These are phyloP conservation scores for Eupsilia transversa DNA, from an alignment of 2,888 invertebrate species.

Conservation along the genomic window DNA sequence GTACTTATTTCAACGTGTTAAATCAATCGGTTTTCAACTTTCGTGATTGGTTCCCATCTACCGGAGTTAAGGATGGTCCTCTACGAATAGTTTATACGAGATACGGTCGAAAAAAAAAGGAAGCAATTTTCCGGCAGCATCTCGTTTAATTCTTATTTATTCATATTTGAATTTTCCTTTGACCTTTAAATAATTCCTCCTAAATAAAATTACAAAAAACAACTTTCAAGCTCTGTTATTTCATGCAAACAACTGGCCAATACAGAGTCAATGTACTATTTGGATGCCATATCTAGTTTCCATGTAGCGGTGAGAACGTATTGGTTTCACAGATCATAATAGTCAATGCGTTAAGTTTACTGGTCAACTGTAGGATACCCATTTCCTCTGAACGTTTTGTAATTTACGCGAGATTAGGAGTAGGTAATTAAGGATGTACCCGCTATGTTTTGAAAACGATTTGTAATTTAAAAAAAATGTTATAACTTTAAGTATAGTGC, in stretches of 20 bases:
- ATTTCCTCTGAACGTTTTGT: slow-evolving; percentile 15
- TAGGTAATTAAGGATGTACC: not conserved
- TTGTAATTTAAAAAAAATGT: slow-evolving; percentile 12
- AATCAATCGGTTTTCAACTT: slow-evolving; percentile 73
- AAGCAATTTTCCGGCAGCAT: not conserved
- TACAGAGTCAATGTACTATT: slow-evolving; percentile 17
- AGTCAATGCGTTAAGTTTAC: not conserved
- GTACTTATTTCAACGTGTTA: slow-evolving; percentile 49
- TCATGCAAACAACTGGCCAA: slow-evolving; percentile 2
- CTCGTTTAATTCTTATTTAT: not conserved
- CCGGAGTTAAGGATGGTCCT: not conserved
- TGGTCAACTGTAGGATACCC: slow-evolving; percentile 12
- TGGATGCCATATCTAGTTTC: slow-evolving; percentile 36
- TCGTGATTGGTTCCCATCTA: slow-evolving; percentile 65
- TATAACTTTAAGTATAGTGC: slow-evolving; percentile 25
- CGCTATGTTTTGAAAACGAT: not conserved
- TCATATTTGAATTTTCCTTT: not conserved
- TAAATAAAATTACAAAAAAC: too few relatives aligned
- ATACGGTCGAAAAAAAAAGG: not conserved
- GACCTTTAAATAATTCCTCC: not conserved
- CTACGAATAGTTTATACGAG: not conserved
- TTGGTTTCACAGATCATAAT: slow-evolving; percentile 34
- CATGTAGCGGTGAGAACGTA: slow-evolving; percentile 34
- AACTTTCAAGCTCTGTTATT: not conserved
- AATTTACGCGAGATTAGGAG: not conserved